These are phyloP conservation scores for Benitochromis conjunctus DNA, from an alignment of 2,113 vertebrate genomes.

Conservation along the genomic window DNA sequence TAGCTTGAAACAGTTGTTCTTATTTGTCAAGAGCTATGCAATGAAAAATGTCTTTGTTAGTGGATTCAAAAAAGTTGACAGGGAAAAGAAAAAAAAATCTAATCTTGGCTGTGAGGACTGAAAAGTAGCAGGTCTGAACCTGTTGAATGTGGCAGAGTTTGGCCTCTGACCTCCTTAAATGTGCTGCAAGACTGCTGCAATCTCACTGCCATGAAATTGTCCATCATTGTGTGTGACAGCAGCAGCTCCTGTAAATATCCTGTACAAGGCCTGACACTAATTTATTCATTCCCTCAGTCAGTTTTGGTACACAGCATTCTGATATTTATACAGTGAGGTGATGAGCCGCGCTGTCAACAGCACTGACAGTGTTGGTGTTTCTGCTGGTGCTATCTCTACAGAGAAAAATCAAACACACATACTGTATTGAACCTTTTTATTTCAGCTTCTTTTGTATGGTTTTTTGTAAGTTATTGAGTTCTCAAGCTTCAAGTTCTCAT, in stretches of 20 bases:
- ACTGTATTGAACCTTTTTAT: constrained; percentile 59
- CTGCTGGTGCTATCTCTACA: constrained; percentile 75
- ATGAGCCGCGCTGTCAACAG: constrained; percentile 1
- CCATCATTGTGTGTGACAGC: constrained; percentile 23
- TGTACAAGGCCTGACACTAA: constrained; percentile 74
- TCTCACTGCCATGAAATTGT: constrained; percentile 65
- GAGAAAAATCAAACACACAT: constrained; percentile 52
- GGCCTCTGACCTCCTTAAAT: constrained; percentile 71
- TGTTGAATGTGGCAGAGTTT: constrained; percentile 81
- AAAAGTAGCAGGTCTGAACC: constrained; percentile 58
- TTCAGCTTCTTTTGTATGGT: constrained; percentile 46
- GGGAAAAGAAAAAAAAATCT: not conserved
- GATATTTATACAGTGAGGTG: constrained; percentile 57
- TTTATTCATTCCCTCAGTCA: constrained; percentile 66
- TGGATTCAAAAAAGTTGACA: constrained; percentile 10
- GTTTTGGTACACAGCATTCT: constrained; percentile 52
- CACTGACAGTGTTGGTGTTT: constrained; percentile 22
- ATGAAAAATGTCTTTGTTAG: constrained; percentile 29
- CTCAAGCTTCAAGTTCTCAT: constrained; percentile 59
- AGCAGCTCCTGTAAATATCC: constrained; percentile 69
- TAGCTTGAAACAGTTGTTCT: constrained; percentile 37
- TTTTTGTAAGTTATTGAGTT: constrained; percentile 77
- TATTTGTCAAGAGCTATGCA: constrained; percentile 67
- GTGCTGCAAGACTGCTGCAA: constrained; percentile 73
- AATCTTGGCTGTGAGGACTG: constrained; percentile 16